Evolutionary conservation across 2,113 vertebrate species (phyloP), one percentile per base, ranked within the genome.

Genomic region (Poeciliopsis turrubarensis): DNA sequence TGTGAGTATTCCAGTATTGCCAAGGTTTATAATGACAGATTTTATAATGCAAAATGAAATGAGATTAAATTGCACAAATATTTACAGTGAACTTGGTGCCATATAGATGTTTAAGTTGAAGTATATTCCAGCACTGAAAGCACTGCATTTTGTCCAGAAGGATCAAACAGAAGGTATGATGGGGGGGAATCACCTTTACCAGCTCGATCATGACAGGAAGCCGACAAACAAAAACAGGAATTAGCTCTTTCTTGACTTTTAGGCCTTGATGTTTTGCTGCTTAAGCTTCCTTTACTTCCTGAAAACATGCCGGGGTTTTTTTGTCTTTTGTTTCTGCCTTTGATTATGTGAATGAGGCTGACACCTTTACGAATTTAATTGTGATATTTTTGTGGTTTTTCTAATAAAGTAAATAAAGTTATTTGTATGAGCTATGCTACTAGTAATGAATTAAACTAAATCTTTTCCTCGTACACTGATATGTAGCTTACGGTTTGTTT

Each of bases 221-320:
- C 10, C 1, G 68, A 73, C 85, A 85, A 89, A 87, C 83, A 91
- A 89, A 88, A 90, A 89, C 2, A 75, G 87, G 89, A 88, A 86
- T 67, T 29, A 57, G 30, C 67, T 8, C 27, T 69, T 67, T 84
- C 75, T 82, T 70, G 2, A 77, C 44, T 73, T 69, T 39, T 77
- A 22, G 74, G 71, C 87, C 79, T 83, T 89, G 65, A 85, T 86
- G 79, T 87, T 76, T 54, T 65, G 70, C 79, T 32, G 8, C 66
- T 71, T 57, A 31, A 29, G 72, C 78, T 80, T 87, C 86, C 75
- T 79, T 7, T 19, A 26, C 77, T 57, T 89, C 85, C 88, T 80
- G 80, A 54, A 13, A 5, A 65, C 60, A 0, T n/a, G 1, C 34
- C 61, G 68, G 72, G 1, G 1, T 37, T 22, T 27, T 10, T 31